Percentiles rank a stretch among this genome's conserved stretches.
These are phyloP conservation scores for Anthrax anthrax DNA, from an alignment of 2,888 invertebrate genomes.

Conservation along the genomic window DNA sequence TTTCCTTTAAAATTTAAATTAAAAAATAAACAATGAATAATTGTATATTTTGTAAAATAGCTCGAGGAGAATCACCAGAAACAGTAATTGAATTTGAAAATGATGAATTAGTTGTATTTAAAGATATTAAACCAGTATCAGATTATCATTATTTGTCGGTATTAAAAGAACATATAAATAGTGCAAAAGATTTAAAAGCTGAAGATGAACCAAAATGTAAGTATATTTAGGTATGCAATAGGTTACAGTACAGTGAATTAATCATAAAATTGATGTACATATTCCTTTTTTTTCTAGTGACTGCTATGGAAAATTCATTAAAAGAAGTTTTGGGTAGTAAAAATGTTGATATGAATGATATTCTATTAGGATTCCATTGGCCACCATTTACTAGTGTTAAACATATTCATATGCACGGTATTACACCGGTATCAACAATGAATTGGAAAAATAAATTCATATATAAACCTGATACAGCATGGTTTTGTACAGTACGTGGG, in stretches of 20 bases:
- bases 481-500: constrained; percentile 73
- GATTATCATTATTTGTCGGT: constrained; percentile 65
- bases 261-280: no score
- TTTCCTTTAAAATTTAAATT: no score
- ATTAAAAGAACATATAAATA: constrained; percentile 60
- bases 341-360: constrained; percentile 34
- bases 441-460: constrained; percentile 45
- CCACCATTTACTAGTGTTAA: constrained; percentile 73
- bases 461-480: constrained; percentile 58
- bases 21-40: constrained; percentile 18
- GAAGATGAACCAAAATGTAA: constrained; percentile 36
- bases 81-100: constrained; percentile 55
- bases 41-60: constrained; percentile 66
- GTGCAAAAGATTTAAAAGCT: constrained; percentile 50
- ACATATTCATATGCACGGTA: constrained; percentile 77
- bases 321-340: constrained; percentile 37
- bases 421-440: constrained; percentile 66
- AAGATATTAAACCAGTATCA: constrained; percentile 70
- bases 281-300: constrained; percentile 38
- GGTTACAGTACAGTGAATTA: no score
- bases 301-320: constrained; percentile 45
- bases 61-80: constrained; percentile 39
- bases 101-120: constrained; percentile 62
- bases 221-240: neutral
- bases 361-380: constrained; percentile 72